Evolutionary conservation across 2,888 invertebrate species (phyloP), one percentile per base, ranked within the genome.

Genomic region (Odontothrips loti): DNA sequence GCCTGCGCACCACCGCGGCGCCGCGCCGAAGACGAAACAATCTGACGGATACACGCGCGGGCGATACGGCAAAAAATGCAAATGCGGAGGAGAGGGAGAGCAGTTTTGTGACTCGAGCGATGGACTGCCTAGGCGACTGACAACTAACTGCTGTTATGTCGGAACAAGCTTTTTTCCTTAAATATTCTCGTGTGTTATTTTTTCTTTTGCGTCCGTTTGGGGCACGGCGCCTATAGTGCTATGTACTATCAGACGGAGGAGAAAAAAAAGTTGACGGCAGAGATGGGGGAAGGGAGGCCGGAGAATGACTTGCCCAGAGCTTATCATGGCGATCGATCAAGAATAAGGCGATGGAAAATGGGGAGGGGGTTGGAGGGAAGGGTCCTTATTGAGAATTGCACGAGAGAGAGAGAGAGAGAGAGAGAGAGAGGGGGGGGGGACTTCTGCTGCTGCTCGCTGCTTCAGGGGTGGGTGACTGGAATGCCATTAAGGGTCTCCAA

Each of bases 321-420:
- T 75, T 75, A 75, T 75, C 68, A 75, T 75, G 23, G 27, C 68
- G 68, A 75, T 75, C 58, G 68, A 75, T 75, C 68, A 58, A 58
- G 58, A 58, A 58, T 58, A 58, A 17, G 58, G 58, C 58, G 58
- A 6, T 43, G 34, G 34, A 43, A 43, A 43, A 43, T 43, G 58
- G 17, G 58, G 58, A 17, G 11, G 17, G 58, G 58, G 58, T 17
- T 0, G 58, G 58, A n/a, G 58, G 58, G 58, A 15, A n/a, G 17
- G n/a, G n/a, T 58, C n/a, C 58, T 58, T 58, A 17, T n/a, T 17
- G 20, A 58, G 58, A 58, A n/a, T 58, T 58, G 58, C 34, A 2
- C 2, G 58, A n/a, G n/a, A 51, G 68, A 75, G 9, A 75, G 68
- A 12, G 68, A 20, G 63, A n/a, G 9, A 2, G 63, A 23, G 68